phyloP scores from a whole-genome alignment of 1,140 invertebrate genomes.

The Scaptomyza hsui region DNA sequence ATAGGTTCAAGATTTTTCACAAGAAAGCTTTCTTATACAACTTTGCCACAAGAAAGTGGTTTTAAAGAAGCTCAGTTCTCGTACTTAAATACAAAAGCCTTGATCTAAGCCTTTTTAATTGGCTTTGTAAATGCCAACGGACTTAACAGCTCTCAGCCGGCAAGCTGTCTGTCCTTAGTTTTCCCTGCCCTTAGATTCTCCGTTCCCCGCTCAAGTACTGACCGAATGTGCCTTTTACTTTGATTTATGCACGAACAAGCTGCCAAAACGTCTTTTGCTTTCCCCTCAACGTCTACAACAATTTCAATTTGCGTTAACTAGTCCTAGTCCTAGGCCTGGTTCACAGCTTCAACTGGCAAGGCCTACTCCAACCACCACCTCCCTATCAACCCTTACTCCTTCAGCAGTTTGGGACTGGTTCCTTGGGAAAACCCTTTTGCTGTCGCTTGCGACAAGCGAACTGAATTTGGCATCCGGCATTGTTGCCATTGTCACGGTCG shows the following conservation, averaged over 20 bases:
- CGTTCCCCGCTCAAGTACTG: not conserved
- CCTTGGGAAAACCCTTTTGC: constrained; percentile 57
- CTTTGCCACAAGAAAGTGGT: too few relatives aligned
- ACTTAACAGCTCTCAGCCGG: constrained; percentile 29
- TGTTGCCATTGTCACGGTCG: constrained; percentile 32
- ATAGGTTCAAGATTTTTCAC: too few relatives aligned
- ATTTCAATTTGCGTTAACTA: constrained; percentile 66
- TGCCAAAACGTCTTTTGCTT: constrained; percentile 48
- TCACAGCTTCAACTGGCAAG: constrained; percentile 27
- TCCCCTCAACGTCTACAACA: constrained; percentile 42
- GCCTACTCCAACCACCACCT: not conserved
- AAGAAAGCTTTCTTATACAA: too few relatives aligned
- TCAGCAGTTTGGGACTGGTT: not conserved
- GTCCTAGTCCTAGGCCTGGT: constrained; percentile 47
- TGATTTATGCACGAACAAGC: constrained; percentile 64
- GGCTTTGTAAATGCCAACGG: constrained; percentile 48
- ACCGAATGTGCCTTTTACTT: constrained; percentile 37
- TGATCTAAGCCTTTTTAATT: constrained; percentile 54
- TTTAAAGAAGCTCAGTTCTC: not conserved
- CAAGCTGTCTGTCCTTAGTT: constrained; percentile 3
- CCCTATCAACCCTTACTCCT: too few relatives aligned
- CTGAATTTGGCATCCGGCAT: constrained; percentile 23
- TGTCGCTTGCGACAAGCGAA: constrained; percentile 41
- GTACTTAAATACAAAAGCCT: constrained; percentile 37
- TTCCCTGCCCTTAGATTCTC: too few relatives aligned